Evolutionary conservation across 2,113 vertebrate species (phyloP), one percentile per base, ranked within the genome.

Genomic region (Melanerpes aurifrons): DNA sequence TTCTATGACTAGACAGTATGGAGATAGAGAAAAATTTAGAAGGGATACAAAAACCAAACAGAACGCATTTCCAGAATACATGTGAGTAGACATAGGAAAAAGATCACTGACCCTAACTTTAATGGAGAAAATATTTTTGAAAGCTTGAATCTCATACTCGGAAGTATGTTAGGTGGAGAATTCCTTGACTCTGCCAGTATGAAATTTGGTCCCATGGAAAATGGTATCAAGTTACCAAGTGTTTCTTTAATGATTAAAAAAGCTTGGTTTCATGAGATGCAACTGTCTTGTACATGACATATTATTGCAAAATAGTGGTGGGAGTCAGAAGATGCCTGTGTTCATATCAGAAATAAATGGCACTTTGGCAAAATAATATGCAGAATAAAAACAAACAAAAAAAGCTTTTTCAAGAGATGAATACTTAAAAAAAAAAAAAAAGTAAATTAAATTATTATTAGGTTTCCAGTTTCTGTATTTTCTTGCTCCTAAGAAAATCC

Each of bases 401-500:
- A 88, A 94, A 71, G 9, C 10, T 88, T 87, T 32, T 58, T 67
- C 35, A 89, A 94, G 73, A 70, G 4, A 64, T 0, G 10, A 70
- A 6, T 59, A 12, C 58, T 15, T 47, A 10, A 11, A 11, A 40
- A 40, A 40, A 40, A 40, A 40, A 11, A 40, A 11, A 10, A 11
- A 11, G 20, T 22, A 75, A 90, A 84, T 77, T 67, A 90, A 89
- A 91, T 1, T 3, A 63, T 71, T 93, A 96, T 86, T 92, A 84
- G 80, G n/a, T 87, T 95, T 95, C 85, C 53, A 61, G 48, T 69
- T 93, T 91, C 71, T 10, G 11, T 69, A 94, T 78, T 88, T 84
- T 89, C 37, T 89, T 83, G 81, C 79, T 94, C 68, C 87, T 82
- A 87, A 56, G 67, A 90, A 95, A 94, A 96, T 85, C 94, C 85